Conservation (phyloP, 1,140 invertebrate species). For the Adelges cooleyi region DNA sequence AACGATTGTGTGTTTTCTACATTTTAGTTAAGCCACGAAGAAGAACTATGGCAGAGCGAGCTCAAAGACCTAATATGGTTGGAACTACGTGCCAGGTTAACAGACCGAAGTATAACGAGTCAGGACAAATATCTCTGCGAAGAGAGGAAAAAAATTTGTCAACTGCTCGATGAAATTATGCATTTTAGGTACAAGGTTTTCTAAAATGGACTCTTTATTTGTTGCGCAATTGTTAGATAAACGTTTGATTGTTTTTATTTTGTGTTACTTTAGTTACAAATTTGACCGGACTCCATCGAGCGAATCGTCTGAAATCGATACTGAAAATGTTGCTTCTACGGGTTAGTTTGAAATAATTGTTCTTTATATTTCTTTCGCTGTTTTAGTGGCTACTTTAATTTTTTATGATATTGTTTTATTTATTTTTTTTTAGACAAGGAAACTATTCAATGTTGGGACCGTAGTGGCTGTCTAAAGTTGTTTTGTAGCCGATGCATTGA, state of each 20-base stretch:
- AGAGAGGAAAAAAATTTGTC: conserved; percentile 55
- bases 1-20: conserved; percentile 38
- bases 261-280: conserved; percentile 1
- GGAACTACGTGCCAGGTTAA: conserved; percentile 71
- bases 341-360: too few species aligned
- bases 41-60: conserved; percentile 74
- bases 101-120: conserved; percentile 54
- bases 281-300: not conserved
- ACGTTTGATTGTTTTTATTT: not conserved
- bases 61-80: conserved; percentile 81
- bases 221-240: not conserved
- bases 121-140: conserved; percentile 65
- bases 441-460: not conserved
- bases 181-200: conserved; percentile 50
- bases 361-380: too few species aligned
- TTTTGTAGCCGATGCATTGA: conserved; percentile 56
- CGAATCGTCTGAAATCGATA: not conserved
- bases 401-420: too few species aligned
- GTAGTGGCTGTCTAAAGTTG: conserved; percentile 51
- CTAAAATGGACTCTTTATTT: not conserved
- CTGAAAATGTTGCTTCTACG: too few species aligned
- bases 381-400: too few species aligned
- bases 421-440: conserved; percentile 11
- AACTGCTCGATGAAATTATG: conserved; percentile 60
- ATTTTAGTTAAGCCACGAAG: conserved; percentile 60